Percentiles rank a stretch among this genome's conserved stretches.
Evolutionary conservation across 2,888 invertebrate species (phyloP).

Genomic region (Nomada ferruginata): DNA sequence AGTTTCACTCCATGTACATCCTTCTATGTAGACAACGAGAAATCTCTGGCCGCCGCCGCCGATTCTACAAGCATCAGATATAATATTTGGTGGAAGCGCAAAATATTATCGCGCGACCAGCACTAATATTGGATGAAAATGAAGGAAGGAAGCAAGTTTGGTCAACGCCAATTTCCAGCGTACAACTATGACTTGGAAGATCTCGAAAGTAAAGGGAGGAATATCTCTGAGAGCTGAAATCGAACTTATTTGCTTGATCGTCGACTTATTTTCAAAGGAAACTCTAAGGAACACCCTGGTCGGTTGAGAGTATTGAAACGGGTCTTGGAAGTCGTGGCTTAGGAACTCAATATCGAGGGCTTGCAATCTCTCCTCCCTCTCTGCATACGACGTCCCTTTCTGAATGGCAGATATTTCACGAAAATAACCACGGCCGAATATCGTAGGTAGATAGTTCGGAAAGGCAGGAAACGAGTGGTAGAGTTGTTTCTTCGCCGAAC

Average conservation of each 20-base stretch:
- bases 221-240: slow-evolving; percentile 4
- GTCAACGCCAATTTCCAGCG: too few relatives aligned
- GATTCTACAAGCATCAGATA: too few relatives aligned
- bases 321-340: slow-evolving; percentile 63
- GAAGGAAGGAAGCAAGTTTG: too few relatives aligned
- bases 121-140: too few relatives aligned
- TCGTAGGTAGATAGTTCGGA: slow-evolving; percentile 8
- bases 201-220: not conserved
- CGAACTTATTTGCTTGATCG: slow-evolving; percentile 26
- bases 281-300: slow-evolving; percentile 13
- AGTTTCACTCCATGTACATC: slow-evolving; percentile 46
- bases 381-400: slow-evolving; percentile 21
- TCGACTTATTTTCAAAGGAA: slow-evolving; percentile 27
- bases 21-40: not conserved
- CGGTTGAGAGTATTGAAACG: slow-evolving; percentile 24
- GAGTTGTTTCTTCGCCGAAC: slow-evolving; percentile 63
- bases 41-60: not conserved
- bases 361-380: slow-evolving; percentile 43
- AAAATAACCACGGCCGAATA: not conserved
- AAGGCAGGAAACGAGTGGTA: slow-evolving; percentile 44
- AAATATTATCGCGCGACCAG: too few relatives aligned
- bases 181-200: not conserved
- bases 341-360: slow-evolving; percentile 75
- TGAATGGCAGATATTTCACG: slow-evolving; percentile 25
- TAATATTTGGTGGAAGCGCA: too few relatives aligned